These are phyloP conservation scores for Clusia tigrina DNA, from an alignment of 2,888 invertebrate species.

Conservation along the genomic window DNA sequence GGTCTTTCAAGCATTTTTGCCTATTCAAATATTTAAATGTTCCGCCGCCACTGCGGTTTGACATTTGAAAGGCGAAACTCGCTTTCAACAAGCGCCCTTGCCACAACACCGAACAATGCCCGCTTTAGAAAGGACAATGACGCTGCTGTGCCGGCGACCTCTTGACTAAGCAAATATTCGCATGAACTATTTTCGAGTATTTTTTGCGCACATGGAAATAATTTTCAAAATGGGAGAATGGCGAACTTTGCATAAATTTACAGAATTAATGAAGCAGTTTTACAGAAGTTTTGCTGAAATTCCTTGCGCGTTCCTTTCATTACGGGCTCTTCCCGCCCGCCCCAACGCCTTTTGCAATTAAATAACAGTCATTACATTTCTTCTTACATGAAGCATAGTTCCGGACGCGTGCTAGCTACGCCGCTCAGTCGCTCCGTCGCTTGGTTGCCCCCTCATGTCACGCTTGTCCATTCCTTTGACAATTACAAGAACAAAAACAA, in stretches of 20 bases:
- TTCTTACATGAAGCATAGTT: constrained; percentile 56
- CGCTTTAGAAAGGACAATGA: neutral
- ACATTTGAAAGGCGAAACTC: constrained; percentile 7
- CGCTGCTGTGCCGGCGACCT: neutral
- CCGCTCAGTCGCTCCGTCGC: too few species aligned
- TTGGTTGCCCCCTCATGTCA: too few species aligned
- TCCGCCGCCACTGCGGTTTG: neutral
- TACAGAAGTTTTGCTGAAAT: too few species aligned
- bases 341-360: too few species aligned
- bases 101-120: neutral
- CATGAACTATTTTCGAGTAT: neutral
- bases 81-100: neutral
- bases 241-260: too few species aligned
- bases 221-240: too few species aligned
- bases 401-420: constrained; percentile 45
- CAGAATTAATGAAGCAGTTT: too few species aligned
- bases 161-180: constrained; percentile 10
- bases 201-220: too few species aligned
- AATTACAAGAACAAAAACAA: neutral
- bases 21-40: constrained; percentile 39
- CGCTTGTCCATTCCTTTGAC: constrained; percentile 21
- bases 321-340: too few species aligned
- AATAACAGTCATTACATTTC: too few species aligned
- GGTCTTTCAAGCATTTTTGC: constrained; percentile 20
- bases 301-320: too few species aligned